Base-by-base conservation (phyloP, 2,113 vertebrate species). In the Petroica traversi region DNA sequence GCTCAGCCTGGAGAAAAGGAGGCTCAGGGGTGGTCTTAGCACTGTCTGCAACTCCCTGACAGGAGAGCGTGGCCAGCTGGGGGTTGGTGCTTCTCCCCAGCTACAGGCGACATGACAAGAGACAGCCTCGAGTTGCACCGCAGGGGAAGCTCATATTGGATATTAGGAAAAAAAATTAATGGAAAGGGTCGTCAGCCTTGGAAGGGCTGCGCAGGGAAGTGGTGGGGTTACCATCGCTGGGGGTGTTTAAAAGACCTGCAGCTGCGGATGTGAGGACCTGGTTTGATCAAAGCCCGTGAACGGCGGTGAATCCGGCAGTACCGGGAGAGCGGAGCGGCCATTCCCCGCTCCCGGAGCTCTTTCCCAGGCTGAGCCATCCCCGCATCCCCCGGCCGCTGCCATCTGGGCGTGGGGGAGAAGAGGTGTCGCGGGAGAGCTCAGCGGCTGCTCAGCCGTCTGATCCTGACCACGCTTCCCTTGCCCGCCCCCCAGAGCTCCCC, bases 391-490 rank as follows among this genome's bases (percentile, higher is more conserved):
- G 34, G 1, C 3, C 25, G 20, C 20, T 10, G 9, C 58, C 49
- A 14, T 22, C 11, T 4, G 14, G 4, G 48, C 14, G 7, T 7
- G 9, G 8, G 12, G 1, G 12, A 11, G 0, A 11, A 1, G 5
- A 25, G 7, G 22, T 11, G 29, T 2, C 6, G 3, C 4, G 6
- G 38, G 2, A 6, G 14, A 0, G 4, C 43, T 10, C 15, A 0
- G 6, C 3, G 3, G 4, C 38, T 1, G 12, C 6, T 25, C 40
- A 2, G 9, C 63, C 10, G 3, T 1, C 9, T 2, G 0, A 1
- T 5, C 12, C 31, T 2, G 20, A 2, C 18, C 2, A 0, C 1
- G 5, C 23, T 6, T 4, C 1, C 28, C 18, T 11, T 2, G 1
- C 14, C 14, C 10, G 8, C 17, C 10, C 61, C 8, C 33, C 20